Conservation (phyloP, 1,140 invertebrate species). For the Asobara japonica region DNA sequence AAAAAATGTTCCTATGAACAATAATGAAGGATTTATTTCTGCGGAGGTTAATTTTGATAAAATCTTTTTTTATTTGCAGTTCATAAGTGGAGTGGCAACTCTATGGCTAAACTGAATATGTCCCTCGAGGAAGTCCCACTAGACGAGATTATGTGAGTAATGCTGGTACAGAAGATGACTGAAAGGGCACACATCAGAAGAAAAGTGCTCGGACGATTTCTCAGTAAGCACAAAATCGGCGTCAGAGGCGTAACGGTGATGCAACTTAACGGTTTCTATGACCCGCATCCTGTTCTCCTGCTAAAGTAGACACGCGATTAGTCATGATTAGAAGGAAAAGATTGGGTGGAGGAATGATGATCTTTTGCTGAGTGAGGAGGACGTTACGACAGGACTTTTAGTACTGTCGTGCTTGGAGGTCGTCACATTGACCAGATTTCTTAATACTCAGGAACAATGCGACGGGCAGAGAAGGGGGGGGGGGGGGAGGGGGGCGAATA, state of each 20-base stretch:
- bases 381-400: conserved; percentile 10
- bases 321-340: conserved; percentile 21
- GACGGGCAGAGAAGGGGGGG: too few species aligned
- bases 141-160: background rate
- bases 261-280: conserved; percentile 25
- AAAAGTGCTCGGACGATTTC: conserved; percentile 10
- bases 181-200: conserved; percentile 2
- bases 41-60: background rate
- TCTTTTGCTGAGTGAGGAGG: background rate
- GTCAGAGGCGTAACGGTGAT: conserved; percentile 23
- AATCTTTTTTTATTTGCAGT: background rate
- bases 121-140: background rate
- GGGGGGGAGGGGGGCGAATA: too few species aligned
- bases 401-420: background rate
- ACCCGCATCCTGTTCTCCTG: conserved; percentile 17
- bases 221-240: conserved; percentile 21
- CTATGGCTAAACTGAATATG: background rate
- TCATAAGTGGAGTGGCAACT: background rate
- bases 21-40: too few species aligned
- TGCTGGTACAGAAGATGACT: background rate
- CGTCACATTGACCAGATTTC: background rate
- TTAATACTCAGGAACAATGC: background rate
- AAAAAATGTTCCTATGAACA: too few species aligned
- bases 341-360: conserved; percentile 7
- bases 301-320: conserved; percentile 19